A percentile compares a stretch with the other conserved stretches of the same genome.
These are phyloP conservation scores for Danio tinwini DNA, from an alignment of 2,797 vertebrate species.

Conservation along the genomic window DNA sequence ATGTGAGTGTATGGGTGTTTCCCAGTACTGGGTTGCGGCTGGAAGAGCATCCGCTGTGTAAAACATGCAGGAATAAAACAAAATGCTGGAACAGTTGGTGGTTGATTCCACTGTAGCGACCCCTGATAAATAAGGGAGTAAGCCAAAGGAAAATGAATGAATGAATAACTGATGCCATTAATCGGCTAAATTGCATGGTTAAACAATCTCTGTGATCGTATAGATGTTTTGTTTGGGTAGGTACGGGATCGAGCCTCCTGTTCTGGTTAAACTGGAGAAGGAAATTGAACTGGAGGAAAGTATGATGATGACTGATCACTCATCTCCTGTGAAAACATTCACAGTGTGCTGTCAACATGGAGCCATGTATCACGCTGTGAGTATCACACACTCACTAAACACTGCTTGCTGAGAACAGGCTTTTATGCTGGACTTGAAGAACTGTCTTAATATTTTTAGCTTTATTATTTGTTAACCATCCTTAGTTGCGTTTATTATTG, in stretches of 20 bases:
- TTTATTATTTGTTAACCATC: slow-evolving; percentile 12
- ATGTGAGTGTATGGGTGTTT: no score
- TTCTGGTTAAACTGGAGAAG: slow-evolving; percentile 95
- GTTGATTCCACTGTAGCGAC: no score
- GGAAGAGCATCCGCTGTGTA: no score
- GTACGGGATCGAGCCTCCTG: slow-evolving; percentile 94
- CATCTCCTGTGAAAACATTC: slow-evolving; percentile 82
- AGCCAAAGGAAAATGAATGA: no score
- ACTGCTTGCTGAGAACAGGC: not conserved
- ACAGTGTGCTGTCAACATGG: slow-evolving; percentile 92
- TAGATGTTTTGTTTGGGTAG: slow-evolving; percentile 67
- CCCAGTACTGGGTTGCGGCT: no score
- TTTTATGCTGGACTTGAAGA: not conserved
- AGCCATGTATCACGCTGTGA: slow-evolving; percentile 83
- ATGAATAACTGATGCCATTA: no score
- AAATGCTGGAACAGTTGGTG: no score
- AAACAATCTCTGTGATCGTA: no score
- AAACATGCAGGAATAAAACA: no score
- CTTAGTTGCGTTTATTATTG: slow-evolving; percentile 18
- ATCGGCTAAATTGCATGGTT: no score
- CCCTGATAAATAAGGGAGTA: no score
- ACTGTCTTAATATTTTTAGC: not conserved
- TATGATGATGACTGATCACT: slow-evolving; percentile 83
- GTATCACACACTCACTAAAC: slow-evolving; percentile 24
- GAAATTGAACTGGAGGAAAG: slow-evolving; percentile 98